These are phyloP conservation scores for Agrotis exclamationis DNA, from an alignment of 2,888 invertebrate species.

Conservation along the genomic window DNA sequence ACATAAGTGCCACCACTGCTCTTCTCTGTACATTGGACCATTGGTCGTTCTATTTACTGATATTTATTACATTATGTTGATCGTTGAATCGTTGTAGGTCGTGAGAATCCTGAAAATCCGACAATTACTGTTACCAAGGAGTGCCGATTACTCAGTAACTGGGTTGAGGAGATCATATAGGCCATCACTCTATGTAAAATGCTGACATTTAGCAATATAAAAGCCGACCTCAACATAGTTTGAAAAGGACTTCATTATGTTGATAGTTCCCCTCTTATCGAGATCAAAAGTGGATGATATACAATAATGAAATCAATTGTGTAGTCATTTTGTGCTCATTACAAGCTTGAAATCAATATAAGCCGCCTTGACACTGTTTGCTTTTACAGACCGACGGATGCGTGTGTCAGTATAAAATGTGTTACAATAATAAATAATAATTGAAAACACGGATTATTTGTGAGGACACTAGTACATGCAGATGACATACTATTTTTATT, in stretches of 20 bases:
- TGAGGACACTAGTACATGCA: conserved; percentile 41
- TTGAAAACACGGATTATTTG: conserved; percentile 69
- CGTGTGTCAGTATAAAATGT: conserved; percentile 79
- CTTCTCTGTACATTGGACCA: conserved; percentile 4
- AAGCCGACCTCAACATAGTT: too few relatives aligned
- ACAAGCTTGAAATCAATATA: conserved; percentile 86
- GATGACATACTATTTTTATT: conserved; percentile 33
- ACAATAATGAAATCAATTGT: conserved; percentile 75
- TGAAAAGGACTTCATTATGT: conserved; percentile 13
- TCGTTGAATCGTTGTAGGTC: conserved; percentile 5
- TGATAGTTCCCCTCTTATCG: conserved; percentile 27
- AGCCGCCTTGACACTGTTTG: conserved; percentile 87
- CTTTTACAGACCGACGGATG: conserved; percentile 83
- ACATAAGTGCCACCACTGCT: conserved; percentile 16
- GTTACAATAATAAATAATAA: conserved; percentile 79
- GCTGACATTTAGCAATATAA: too few relatives aligned
- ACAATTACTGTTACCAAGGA: too few relatives aligned
- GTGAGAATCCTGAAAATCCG: too few relatives aligned
- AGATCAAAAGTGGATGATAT: conserved; percentile 65
- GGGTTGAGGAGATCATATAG: too few relatives aligned
- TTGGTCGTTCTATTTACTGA: conserved; percentile 24
- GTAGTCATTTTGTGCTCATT: conserved; percentile 80
- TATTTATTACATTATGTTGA: conserved; percentile 21
- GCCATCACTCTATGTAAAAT: too few relatives aligned
- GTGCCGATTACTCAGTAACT: too few relatives aligned